Evolutionary conservation across 2,888 invertebrate genomes (phyloP).

Genomic region (Leptopilina drosophilae): DNA sequence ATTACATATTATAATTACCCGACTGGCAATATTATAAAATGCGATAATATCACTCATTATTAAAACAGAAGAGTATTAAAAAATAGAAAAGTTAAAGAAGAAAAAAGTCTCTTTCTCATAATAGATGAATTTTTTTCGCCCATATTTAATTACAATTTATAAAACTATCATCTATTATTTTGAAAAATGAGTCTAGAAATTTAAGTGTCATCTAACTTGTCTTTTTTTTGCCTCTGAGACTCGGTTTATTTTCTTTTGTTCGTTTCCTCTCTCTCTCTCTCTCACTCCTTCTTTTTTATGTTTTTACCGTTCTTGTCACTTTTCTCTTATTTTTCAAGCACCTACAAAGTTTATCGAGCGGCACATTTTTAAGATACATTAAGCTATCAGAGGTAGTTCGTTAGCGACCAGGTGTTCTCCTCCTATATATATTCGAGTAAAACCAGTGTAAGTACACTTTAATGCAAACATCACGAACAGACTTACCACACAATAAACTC

Average conservation of each 20-base stretch:
- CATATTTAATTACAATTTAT: too few relatives aligned
- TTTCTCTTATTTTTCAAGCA: slow-evolving; percentile 29
- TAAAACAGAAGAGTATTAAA: not conserved
- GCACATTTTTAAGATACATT: slow-evolving; percentile 36
- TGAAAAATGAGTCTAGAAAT: too few relatives aligned
- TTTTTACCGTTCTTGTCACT: not conserved
- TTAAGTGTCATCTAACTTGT: too few relatives aligned
- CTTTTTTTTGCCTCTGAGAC: too few relatives aligned
- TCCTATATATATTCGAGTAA: not conserved
- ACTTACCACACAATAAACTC: slow-evolving; percentile 11
- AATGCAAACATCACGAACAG: slow-evolving; percentile 14
- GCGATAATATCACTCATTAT: not conserved
- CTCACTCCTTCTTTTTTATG: too few relatives aligned
- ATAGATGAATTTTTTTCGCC: too few relatives aligned
- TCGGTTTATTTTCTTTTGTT: too few relatives aligned
- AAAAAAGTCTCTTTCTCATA: not conserved
- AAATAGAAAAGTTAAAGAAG: not conserved
- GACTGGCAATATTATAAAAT: not conserved
- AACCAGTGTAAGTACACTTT: slow-evolving; percentile 20
- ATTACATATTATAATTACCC: slow-evolving; percentile 9
- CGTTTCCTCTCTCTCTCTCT: too few relatives aligned
- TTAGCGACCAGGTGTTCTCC: slow-evolving; percentile 33
- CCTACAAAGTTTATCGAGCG: slow-evolving; percentile 24
- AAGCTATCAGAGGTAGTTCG: slow-evolving; percentile 33
- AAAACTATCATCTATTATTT: too few relatives aligned